Percentiles rank a stretch among this genome's conserved stretches.
phyloP scores from a whole-genome alignment of 2,888 invertebrate species.

The Aleiodes alternator region DNA sequence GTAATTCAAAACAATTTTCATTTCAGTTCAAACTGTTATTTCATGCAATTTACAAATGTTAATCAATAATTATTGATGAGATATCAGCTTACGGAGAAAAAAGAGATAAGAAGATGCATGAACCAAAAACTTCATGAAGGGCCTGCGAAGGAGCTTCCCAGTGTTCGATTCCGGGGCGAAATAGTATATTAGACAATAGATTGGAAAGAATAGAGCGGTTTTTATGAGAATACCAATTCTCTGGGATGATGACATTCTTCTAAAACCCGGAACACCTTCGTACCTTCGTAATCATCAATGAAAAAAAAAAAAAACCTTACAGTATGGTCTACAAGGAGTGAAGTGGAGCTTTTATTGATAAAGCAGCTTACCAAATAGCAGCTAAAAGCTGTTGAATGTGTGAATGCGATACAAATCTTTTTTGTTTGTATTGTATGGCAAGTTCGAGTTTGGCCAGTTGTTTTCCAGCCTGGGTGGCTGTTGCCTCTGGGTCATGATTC shows the following conservation, averaged over 20 bases:
- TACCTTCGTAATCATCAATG: constrained; percentile 76
- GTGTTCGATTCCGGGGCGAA: constrained; percentile 87
- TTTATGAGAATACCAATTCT: constrained; percentile 85
- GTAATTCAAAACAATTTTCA: background rate
- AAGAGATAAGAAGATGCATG: constrained; percentile 96
- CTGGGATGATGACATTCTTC: constrained; percentile 85
- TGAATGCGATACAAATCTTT: constrained; percentile 96
- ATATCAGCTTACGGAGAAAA: constrained; percentile 87
- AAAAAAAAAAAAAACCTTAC: background rate
- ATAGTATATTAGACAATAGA: constrained; percentile 91
- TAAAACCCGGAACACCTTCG: constrained; percentile 95
- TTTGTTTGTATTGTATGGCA: constrained; percentile 96
- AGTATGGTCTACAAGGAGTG: too few species aligned
- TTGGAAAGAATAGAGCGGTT: constrained; percentile 90
- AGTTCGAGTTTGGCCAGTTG: constrained; percentile 87
- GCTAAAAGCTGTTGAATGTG: constrained; percentile 95
- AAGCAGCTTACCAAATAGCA: constrained; percentile 83
- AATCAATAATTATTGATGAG: too few species aligned
- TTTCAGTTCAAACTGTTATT: too few species aligned
- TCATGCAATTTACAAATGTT: too few species aligned
- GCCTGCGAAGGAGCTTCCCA: constrained; percentile 91
- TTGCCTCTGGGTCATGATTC: constrained; percentile 94
- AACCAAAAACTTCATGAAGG: constrained; percentile 97
- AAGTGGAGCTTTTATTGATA: background rate
- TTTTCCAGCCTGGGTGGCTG: constrained; percentile 66